Percentiles rank a stretch among this genome's conserved stretches.
Evolutionary conservation across 2,113 vertebrate species (phyloP).

Genomic region (Scomber scombrus): DNA sequence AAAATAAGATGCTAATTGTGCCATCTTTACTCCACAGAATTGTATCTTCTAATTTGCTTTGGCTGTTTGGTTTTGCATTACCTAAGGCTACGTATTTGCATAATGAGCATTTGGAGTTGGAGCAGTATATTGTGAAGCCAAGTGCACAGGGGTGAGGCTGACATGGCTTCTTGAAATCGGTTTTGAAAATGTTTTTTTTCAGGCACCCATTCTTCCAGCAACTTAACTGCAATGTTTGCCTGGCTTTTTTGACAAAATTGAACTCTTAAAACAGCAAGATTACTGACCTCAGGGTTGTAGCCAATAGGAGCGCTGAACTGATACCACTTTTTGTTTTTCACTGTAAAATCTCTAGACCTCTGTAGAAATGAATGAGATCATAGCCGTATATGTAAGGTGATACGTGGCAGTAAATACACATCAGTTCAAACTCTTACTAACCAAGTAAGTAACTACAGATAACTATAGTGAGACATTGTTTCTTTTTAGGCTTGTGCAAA

Average conservation of each 20-base stretch:
- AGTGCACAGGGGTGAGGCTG: constrained; percentile 60
- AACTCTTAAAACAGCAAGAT: neutral
- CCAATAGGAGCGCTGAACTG: neutral
- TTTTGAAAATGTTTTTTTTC: constrained; percentile 35
- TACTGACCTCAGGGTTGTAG: neutral
- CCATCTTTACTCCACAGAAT: constrained; percentile 68
- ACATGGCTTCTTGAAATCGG: constrained; percentile 40
- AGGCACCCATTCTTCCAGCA: neutral
- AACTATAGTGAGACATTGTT: no score
- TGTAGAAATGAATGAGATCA: no score
- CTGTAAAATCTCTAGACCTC: neutral
- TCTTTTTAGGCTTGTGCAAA: no score
- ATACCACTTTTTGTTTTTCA: neutral
- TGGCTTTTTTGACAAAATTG: neutral
- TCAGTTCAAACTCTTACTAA: no score
- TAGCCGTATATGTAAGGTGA: no score
- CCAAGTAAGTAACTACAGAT: no score
- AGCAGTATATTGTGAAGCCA: constrained; percentile 54
- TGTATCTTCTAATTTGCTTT: constrained; percentile 77
- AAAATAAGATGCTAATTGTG: constrained; percentile 76
- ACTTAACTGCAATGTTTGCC: constrained; percentile 1
- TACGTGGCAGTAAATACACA: no score
- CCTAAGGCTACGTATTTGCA: constrained; percentile 84
- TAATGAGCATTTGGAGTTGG: constrained; percentile 80
- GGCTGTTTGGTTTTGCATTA: constrained; percentile 79